Evolutionary conservation across 2,888 invertebrate species (phyloP).

Genomic region (Sisyra terminalis): DNA sequence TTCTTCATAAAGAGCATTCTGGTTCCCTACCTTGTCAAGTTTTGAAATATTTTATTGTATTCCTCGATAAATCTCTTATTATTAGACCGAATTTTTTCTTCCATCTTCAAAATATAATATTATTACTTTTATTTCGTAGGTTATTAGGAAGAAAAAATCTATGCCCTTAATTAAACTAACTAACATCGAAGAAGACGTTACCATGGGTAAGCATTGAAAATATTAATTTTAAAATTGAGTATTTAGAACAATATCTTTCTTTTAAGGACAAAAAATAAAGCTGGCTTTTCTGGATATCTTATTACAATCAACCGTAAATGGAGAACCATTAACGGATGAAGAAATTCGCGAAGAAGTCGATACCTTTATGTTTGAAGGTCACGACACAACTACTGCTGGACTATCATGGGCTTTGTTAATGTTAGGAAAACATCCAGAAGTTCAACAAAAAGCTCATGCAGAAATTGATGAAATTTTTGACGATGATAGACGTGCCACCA

Average conservation of each 20-base stretch:
- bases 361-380: constrained; percentile 27
- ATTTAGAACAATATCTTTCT: not conserved
- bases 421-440: constrained; percentile 25
- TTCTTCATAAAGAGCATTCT: no score
- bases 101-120: no score
- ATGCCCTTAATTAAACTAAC: not conserved
- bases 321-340: constrained; percentile 17
- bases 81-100: no score
- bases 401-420: constrained; percentile 22
- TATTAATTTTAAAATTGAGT: not conserved
- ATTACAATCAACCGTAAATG: constrained; percentile 18
- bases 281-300: constrained; percentile 23
- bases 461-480: constrained; percentile 24
- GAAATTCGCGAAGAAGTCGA: constrained; percentile 26
- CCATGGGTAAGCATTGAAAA: no score
- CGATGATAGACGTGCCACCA: constrained; percentile 15
- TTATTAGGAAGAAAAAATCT: not conserved
- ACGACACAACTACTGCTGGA: constrained; percentile 25
- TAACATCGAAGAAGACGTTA: not conserved
- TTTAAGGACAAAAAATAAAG: constrained; percentile 16
- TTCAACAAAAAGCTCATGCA: constrained; percentile 23
- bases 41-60: no score
- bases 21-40: no score
- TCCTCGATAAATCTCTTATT: no score
- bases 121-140: no score